phyloP scores from a whole-genome alignment of 2,797 vertebrate genomes.

The Salarias fasciatus region DNA sequence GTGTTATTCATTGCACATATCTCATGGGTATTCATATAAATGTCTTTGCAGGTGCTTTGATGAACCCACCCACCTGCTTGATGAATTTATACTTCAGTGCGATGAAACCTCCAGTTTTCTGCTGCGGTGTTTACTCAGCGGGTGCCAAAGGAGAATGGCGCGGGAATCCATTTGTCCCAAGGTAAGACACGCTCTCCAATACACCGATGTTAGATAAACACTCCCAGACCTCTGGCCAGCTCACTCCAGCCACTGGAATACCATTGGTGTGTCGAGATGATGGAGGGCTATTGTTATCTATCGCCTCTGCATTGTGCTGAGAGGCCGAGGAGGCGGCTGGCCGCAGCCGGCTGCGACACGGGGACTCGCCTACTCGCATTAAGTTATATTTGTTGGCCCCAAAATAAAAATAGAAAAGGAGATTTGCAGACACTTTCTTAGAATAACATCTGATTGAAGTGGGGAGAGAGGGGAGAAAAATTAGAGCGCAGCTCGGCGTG shows the following conservation, averaged over 20 bases:
- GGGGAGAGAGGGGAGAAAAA: slow-evolving; percentile 64
- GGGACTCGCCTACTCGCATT: slow-evolving; percentile 71
- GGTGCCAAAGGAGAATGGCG: slow-evolving; percentile 62
- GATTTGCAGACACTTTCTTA: slow-evolving; percentile 73
- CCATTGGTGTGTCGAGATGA: slow-evolving; percentile 78
- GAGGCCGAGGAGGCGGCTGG: slow-evolving; percentile 66
- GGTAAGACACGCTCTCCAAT: slow-evolving; percentile 73
- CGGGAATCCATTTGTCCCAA: slow-evolving; percentile 76
- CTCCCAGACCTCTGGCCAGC: slow-evolving; percentile 76
- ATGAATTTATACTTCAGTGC: slow-evolving; percentile 72
- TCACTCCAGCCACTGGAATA: slow-evolving; percentile 72
- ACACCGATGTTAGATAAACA: slow-evolving; percentile 79
- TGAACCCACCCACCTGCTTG: slow-evolving; percentile 52
- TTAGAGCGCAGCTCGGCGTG: slow-evolving; percentile 86
- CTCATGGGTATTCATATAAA: neutral
- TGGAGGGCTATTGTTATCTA: slow-evolving; percentile 83
- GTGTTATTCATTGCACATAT: slow-evolving; percentile 6
- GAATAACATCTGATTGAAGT: slow-evolving; percentile 77
- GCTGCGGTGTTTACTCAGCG: slow-evolving; percentile 71
- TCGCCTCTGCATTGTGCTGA: slow-evolving; percentile 74
- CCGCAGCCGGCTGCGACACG: slow-evolving; percentile 54
- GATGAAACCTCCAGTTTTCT: slow-evolving; percentile 69
- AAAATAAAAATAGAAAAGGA: slow-evolving; percentile 83
- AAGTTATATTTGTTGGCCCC: slow-evolving; percentile 73
- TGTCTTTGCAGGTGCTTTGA: slow-evolving; percentile 33